Base-by-base conservation (phyloP, 1,140 invertebrate species). In the Chironomus striatipennis region DNA sequence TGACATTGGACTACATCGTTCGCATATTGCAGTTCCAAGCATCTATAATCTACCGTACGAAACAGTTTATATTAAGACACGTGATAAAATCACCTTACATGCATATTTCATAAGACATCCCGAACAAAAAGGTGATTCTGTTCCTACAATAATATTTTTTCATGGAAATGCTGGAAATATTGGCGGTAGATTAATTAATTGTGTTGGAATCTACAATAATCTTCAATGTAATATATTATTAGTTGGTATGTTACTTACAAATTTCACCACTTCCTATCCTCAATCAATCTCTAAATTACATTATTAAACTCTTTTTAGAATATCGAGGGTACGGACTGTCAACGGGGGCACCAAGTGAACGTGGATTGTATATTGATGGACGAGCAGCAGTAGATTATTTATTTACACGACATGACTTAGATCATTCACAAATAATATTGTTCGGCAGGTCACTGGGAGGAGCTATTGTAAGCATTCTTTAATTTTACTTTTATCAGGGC, bases 151-250 rank as follows among this genome's bases (percentile, higher is more conserved):
- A 77, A 83, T 98, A 17, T 97, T 93, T 84, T 90, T 98, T 73
- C 96, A 98, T 86, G 96, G 96, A 8, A 98, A 98, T 89, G 95
- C 96, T 75, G 96, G 96, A 17, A 98, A 98, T 81, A 94, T 98
- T 86, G 96, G 95, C 0, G 95, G 97, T 81, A 89, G 92, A 76
- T 83, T 95, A 75, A 87, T 90, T 76, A 94, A 94, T 83, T 89
- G 88, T 43, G 87, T 87, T 77, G 92, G 91, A 9, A 83, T 98
- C 21, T 95, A 92, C 84, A 87, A 91, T 78, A 88, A 90, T 80
- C 82, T 95, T 43, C 87, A 89, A 75, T 93, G 91, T 76, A 98
- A 98, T 83, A 87, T 98, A 76, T 82, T 98, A 34, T 87, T 97
- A 86, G 85, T 98, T 15, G 47, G 47, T 57, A 57, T 15, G 47